Evolutionary conservation across 2,113 vertebrate genomes (phyloP), one percentile per base, ranked within the genome.

Genomic region (Zeus faber): DNA sequence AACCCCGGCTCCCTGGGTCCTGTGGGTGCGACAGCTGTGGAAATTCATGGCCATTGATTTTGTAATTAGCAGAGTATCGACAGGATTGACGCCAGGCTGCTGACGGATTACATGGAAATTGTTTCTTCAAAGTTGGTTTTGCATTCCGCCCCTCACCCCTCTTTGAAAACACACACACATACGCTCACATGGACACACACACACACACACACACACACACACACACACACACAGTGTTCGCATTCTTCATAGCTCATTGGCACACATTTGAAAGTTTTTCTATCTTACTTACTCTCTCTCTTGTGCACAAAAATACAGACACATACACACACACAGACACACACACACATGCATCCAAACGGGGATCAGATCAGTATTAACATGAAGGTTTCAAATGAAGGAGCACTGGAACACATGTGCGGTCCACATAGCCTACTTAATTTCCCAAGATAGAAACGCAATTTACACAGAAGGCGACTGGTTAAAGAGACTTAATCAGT

Each of bases 21-120:
- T 78, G 80, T 82, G 82, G 76, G 70, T 87, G 89, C 5, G 17
- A 88, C 88, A 89, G 86, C 88, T 89, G 88, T 84, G 87, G 90
- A 92, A 91, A 92, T 91, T 92, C 89, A 91, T 87, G 87, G 90
- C 79, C 86, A 93, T 94, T 91, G 92, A 94, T 94, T 95, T 93
- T 81, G 88, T 94, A 92, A 94, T 94, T 93, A 94, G 93, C 91
- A 83, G 88, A 89, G 91, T 92, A 92, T 93, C 86, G 91, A 92
- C 88, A 80, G 87, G 85, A 92, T 93, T 27, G 69, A 92, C 85
- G 90, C 81, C 84, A 72, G 76, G 83, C 87, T 50, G 62, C 87
- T 91, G 91, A 93, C 91, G 87, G 89, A 92, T 94, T 91, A 91
- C 82, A 83, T 76, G 85, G 88, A 91, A 92, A 94, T 93, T 91